Conservation (phyloP, 2,113 vertebrate genomes). For the Greenwoodochromis staneri region DNA sequence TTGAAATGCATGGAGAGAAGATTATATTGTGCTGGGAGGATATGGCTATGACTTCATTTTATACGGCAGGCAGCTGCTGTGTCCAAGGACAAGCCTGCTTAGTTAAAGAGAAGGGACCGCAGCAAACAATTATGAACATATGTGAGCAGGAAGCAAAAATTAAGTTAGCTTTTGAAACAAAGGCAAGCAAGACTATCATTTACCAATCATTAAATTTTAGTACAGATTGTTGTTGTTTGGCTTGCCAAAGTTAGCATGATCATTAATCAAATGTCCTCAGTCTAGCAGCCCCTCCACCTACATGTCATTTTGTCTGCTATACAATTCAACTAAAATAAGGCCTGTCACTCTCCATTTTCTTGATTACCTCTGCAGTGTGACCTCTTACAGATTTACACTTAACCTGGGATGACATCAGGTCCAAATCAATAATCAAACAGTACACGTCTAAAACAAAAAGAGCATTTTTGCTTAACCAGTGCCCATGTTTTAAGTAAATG, state of each 20-base stretch:
- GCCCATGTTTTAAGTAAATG: conserved; percentile 1
- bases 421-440: conserved; percentile 47
- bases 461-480: background rate
- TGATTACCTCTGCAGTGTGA: conserved; percentile 29
- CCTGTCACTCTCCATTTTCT: conserved; percentile 27
- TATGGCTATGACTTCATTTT: background rate
- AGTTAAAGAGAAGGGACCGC: background rate
- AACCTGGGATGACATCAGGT: background rate
- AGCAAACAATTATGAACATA: conserved; percentile 19
- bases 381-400: background rate
- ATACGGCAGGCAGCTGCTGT: background rate
- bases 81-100: background rate
- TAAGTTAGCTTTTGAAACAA: background rate
- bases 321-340: conserved; percentile 30
- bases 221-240: background rate
- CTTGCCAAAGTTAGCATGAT: background rate
- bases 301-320: background rate
- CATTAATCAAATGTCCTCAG: background rate
- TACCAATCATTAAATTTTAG: background rate
- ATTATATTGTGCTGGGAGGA: background rate
- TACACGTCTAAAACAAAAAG: background rate
- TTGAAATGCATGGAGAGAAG: background rate
- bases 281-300: background rate
- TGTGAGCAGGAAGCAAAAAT: background rate
- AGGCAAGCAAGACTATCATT: background rate